A percentile compares a stretch with the other conserved stretches of the same genome.
These are phyloP conservation scores for Drosophila sp. DNA, from an alignment of 1,140 invertebrate genomes.

Conservation along the genomic window DNA sequence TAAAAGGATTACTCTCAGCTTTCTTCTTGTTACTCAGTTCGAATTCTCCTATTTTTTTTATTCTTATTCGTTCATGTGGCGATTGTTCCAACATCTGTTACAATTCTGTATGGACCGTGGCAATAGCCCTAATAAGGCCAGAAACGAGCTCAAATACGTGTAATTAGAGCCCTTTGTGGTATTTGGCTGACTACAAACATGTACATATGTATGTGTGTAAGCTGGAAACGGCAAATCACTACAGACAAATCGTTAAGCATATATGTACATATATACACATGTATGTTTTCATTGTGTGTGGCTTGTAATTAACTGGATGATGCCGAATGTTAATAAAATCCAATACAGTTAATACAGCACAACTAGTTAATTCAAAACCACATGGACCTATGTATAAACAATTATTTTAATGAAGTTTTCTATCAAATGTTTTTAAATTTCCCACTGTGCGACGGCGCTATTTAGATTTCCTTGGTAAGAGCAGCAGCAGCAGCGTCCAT, in stretches of 20 bases:
- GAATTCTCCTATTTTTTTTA: slow-evolving; percentile 48
- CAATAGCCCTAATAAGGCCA: slow-evolving; percentile 39
- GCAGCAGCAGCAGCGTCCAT: too few species aligned
- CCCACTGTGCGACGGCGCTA: too few species aligned
- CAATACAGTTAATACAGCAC: too few species aligned
- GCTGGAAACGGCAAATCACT: slow-evolving; percentile 46
- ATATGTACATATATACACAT: background rate
- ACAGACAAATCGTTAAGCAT: slow-evolving; percentile 35
- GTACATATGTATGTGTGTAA: slow-evolving; percentile 5
- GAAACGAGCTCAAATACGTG: slow-evolving; percentile 56
- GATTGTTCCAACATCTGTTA: slow-evolving; percentile 66
- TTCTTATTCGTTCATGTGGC: slow-evolving; percentile 60
- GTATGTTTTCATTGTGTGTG: slow-evolving; percentile 36
- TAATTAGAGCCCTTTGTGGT: slow-evolving; percentile 66
- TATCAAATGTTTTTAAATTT: too few species aligned
- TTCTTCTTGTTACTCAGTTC: slow-evolving; percentile 6
- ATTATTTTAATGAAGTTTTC: too few species aligned
- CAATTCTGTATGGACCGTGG: slow-evolving; percentile 39
- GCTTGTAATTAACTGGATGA: slow-evolving; percentile 41
- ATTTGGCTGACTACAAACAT: slow-evolving; percentile 3
- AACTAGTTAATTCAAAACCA: too few species aligned
- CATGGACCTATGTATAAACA: too few species aligned
- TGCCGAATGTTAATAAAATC: slow-evolving; percentile 4
- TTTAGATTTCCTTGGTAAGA: too few species aligned
- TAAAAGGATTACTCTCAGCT: slow-evolving; percentile 14